phyloP scores from a whole-genome alignment of 1,140 invertebrate genomes.

The Lutraria rhynchaena region DNA sequence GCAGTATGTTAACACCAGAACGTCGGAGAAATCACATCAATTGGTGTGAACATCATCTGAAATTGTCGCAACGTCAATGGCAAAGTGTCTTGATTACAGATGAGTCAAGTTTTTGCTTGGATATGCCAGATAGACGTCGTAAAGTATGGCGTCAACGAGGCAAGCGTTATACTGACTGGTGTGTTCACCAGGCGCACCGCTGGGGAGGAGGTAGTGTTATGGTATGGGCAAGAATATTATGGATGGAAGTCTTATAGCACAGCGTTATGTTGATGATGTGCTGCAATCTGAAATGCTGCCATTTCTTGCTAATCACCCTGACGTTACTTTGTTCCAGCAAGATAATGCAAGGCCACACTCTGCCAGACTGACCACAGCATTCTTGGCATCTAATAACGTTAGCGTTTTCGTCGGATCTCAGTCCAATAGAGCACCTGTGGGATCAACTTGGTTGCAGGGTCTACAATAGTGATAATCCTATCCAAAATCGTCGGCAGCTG shows the following conservation, averaged over 20 bases:
- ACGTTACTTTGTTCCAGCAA: neutral
- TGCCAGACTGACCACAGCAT: neutral
- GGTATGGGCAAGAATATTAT: neutral
- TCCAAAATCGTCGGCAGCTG: neutral
- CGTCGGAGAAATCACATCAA: neutral
- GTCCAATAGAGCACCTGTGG: conserved; percentile 34
- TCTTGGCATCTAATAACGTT: conserved; percentile 3
- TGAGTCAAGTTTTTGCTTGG: conserved; percentile 11
- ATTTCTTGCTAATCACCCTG: too few species aligned
- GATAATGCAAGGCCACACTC: conserved; percentile 29
- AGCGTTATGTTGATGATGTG: conserved; percentile 10
- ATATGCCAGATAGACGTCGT: too few species aligned
- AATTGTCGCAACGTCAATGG: neutral
- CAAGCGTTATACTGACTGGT: neutral
- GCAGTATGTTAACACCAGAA: conserved; percentile 4
- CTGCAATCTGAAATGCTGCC: neutral
- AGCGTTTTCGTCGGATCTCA: conserved; percentile 5
- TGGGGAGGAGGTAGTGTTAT: conserved; percentile 19
- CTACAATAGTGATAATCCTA: neutral
- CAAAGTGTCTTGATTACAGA: neutral
- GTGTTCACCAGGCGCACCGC: neutral
- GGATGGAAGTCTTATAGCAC: neutral
- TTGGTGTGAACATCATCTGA: neutral
- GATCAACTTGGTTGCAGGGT: conserved; percentile 6
- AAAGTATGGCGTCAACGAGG: neutral